Evolutionary conservation across 2,797 vertebrate species (phyloP), one percentile per base, ranked within the genome.

Genomic region (Melanotaenia parkinsoni): DNA sequence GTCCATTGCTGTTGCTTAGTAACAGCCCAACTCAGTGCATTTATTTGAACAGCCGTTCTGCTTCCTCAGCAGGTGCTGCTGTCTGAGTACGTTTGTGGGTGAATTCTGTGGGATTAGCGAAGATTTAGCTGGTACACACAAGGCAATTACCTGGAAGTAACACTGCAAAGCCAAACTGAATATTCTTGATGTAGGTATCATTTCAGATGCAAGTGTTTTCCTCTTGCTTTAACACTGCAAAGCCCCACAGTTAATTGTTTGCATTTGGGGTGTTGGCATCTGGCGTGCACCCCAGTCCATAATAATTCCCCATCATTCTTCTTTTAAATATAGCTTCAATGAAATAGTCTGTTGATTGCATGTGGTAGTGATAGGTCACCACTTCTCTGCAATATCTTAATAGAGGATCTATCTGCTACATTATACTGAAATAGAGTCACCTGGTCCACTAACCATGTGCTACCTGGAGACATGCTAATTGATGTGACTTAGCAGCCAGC

Each of bases 1-100:
- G 58, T 75, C 66, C 69, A 10, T 59, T 35, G 58, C 83, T 81
- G 93, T 94, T 94, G 92, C 93, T 80, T 92, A 82, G 93, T 86
- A 91, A 94, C 91, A 40, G 57, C 77, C 58, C 75, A 64, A 79
- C 70, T 86, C 72, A 51, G 24, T 60, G 78, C 62, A 33, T 88
- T 81, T 58, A 77, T 83, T 68, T 76, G 62, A 86, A 70, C 53
- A 51, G 75, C 80, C 43, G 56, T 64, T 63, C 67, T 64, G 80
- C 80, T 77, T 84, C 64, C 60, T 81, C 76, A 80, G 86, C 84
- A 84, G 86, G 80, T 82, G 85, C 58, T 79, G 77, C 69, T 73
- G 63, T 66, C 60, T 20, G 70, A 63, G 50, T 18, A 13, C 32
- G 70, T 70, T 58, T 67, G 71, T 50, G 16, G 16, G 38, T 67